These are phyloP conservation scores for Balaeniceps rex DNA, from an alignment of 2,113 vertebrate genomes.

Conservation along the genomic window DNA sequence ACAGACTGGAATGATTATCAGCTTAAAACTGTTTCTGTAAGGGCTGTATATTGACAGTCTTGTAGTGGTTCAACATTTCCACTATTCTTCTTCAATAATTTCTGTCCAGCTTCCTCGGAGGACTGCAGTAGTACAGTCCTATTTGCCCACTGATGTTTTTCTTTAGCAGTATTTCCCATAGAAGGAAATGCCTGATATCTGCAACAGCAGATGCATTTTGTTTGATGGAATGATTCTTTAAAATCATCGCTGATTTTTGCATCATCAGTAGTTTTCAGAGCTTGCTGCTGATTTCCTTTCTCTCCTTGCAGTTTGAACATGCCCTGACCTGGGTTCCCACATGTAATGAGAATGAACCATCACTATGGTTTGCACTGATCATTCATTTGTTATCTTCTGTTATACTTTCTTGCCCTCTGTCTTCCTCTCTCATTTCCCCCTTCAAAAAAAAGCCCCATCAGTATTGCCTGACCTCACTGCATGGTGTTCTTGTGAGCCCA, in stretches of 20 bases:
- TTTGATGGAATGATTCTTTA: not conserved
- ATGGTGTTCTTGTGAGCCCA: conserved; percentile 32
- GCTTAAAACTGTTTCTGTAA: not conserved
- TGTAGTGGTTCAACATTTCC: not conserved
- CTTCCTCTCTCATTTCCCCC: not conserved
- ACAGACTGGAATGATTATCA: not conserved
- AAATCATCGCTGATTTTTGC: not conserved
- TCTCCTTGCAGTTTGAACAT: conserved; percentile 60
- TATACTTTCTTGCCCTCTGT: not conserved
- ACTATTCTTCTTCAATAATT: not conserved
- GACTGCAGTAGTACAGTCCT: not conserved
- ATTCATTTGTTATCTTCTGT: conserved; percentile 26
- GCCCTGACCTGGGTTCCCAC: conserved; percentile 33
- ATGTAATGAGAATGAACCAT: conserved; percentile 44
- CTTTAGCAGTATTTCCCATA: not conserved
- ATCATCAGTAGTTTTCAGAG: not conserved
- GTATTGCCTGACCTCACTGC: conserved; percentile 36
- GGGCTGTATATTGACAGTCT: not conserved
- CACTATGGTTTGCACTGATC: conserved; percentile 46
- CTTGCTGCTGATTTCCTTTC: conserved; percentile 27
- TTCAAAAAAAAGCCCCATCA: not conserved
- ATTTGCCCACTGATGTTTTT: not conserved
- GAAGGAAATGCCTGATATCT: not conserved
- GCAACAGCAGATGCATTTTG: not conserved
- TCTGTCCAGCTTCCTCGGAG: not conserved